Evolutionary conservation across 2,888 invertebrate genomes (phyloP), one percentile per base, ranked within the genome.

Genomic region (Octonoba sinensis): DNA sequence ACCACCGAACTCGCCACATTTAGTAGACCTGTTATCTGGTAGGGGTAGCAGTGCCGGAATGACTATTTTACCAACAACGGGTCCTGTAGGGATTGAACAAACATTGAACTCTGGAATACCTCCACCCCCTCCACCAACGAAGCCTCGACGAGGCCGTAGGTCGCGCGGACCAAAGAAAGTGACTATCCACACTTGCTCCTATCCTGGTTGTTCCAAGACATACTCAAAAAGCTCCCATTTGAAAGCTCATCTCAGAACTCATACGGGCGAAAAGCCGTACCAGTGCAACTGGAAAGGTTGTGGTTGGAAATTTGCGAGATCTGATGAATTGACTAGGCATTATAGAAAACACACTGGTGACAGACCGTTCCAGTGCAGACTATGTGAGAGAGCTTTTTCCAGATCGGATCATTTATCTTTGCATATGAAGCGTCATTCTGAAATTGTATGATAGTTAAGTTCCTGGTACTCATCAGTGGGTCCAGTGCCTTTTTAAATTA

Each of bases 11-110:
- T 84, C 84, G 0, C 84, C 84, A 16, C 88, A 91, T 75, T 90
- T 96, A 85, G 94, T 94, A 84, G 92, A 94, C 84, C 90, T 96
- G 74, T 90, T 96, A 84, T 96, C 96, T 0, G 96, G 96, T 13
- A 91, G 96, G 15, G 64, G 76, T 46, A 74, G 74, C 1, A 60
- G 70, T 4, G 24, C 82, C 1, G 77, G 73, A 22, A 77, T 83
- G 73, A 83, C 83, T 4, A 66, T 83, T 6, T 27, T 83, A 13
- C 73, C 83, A 2, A 70, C 66, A 51, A n/a, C 57, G 0, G 73
- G 65, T n/a, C 67, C 51, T 22, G 64, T 65, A 13, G 57, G 66
- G 13, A 78, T 78, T 18, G 77, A 83, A 73, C 77, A 78, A 66
- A 78, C 67, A 4, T 57, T 73, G 24, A 62, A 66, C 44, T 16